Conservation (phyloP, 1,140 invertebrate genomes). For the Plodia interpunctella region DNA sequence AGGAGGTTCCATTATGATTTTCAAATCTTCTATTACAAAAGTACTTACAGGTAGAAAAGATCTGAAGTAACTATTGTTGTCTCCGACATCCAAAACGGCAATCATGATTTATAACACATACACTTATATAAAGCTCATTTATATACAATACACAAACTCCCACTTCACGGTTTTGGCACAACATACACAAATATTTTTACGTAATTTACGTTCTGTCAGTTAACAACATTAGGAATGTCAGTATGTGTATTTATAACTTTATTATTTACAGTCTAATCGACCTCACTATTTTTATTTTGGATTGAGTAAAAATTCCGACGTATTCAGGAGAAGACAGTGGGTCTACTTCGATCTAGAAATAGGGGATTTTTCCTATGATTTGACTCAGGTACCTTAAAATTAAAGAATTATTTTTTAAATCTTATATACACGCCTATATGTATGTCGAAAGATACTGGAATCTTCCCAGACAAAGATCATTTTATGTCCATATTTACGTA, state of each 20-base stretch:
- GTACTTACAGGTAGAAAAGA: constrained; percentile 65
- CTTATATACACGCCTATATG: too few relatives aligned
- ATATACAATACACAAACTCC: constrained; percentile 11
- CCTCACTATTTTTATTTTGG: neutral
- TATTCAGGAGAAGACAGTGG: too few relatives aligned
- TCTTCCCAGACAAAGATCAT: too few relatives aligned
- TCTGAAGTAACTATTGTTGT: constrained; percentile 58
- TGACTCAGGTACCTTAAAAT: too few relatives aligned
- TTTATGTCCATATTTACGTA: too few relatives aligned
- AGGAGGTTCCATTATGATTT: too few relatives aligned
- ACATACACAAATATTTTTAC: constrained; percentile 31
- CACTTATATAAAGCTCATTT: constrained; percentile 40
- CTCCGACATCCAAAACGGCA: constrained; percentile 43
- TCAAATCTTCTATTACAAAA: too few relatives aligned
- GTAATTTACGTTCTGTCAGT: constrained; percentile 1
- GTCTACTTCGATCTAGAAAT: too few relatives aligned
- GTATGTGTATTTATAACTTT: neutral
- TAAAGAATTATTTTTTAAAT: too few relatives aligned
- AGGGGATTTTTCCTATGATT: too few relatives aligned
- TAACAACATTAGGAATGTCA: neutral
- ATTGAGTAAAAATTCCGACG: too few relatives aligned
- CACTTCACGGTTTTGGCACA: constrained; percentile 20
- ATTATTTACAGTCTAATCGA: neutral
- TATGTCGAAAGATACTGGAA: too few relatives aligned
- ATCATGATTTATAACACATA: constrained; percentile 44